Evolutionary conservation across 2,113 vertebrate species (phyloP).

Genomic region (Pao palembangensis): DNA sequence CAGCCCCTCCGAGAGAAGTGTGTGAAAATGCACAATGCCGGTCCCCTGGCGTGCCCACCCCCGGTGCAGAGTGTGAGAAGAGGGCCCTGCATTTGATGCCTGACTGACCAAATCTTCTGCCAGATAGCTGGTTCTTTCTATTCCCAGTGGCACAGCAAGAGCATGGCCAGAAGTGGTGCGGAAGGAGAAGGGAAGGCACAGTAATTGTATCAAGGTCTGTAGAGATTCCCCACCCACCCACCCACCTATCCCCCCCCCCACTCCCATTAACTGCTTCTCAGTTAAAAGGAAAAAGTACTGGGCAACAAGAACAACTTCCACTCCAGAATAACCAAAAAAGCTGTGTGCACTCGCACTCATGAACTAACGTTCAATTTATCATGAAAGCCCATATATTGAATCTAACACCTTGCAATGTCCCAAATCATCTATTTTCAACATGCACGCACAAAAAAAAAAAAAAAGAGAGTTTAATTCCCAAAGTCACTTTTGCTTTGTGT

Average conservation of each 20-base stretch:
- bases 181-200: constrained; percentile 79
- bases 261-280: constrained; percentile 74
- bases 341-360: constrained; percentile 82
- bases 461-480: constrained; percentile 45
- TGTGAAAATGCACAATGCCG: constrained; percentile 79
- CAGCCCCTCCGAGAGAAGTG: constrained; percentile 68
- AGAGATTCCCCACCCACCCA: constrained; percentile 76
- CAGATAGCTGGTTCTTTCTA: constrained; percentile 75
- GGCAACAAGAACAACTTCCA: constrained; percentile 75
- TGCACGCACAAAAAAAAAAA: constrained; percentile 35
- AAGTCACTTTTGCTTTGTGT: constrained; percentile 43
- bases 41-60: constrained; percentile 64
- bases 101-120: constrained; percentile 86
- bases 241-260: constrained; percentile 18
- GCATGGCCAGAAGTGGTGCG: constrained; percentile 78
- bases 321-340: constrained; percentile 79
- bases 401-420: constrained; percentile 68
- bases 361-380: constrained; percentile 86
- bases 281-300: constrained; percentile 82
- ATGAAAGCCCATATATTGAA: constrained; percentile 78
- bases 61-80: constrained; percentile 76
- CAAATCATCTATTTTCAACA: constrained; percentile 68
- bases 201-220: constrained; percentile 88
- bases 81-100: constrained; percentile 84
- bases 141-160: constrained; percentile 78